A percentile compares a stretch with the other conserved stretches of the same genome.
Conservation (phyloP, 2,113 vertebrate genomes). For the Pachyramphus minor region DNA sequence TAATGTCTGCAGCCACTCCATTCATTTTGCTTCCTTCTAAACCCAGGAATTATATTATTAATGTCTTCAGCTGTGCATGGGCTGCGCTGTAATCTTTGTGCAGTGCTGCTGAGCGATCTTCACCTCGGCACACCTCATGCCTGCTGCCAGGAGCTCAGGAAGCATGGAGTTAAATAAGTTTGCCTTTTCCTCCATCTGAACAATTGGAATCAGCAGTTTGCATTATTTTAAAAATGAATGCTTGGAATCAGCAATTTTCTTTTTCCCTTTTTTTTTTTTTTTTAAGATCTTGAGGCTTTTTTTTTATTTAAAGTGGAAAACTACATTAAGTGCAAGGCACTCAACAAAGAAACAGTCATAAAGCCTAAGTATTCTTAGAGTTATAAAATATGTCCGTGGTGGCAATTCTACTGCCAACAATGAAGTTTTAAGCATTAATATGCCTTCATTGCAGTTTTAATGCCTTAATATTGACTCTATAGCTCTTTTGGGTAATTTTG, state of each 20-base stretch:
- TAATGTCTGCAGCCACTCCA: fast-evolving
- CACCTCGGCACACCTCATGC: not conserved
- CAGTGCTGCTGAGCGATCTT: not conserved
- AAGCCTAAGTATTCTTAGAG: slow-evolving; percentile 84
- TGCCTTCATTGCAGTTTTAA: slow-evolving; percentile 89
- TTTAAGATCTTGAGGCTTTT: slow-evolving; percentile 71
- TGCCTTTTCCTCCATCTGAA: slow-evolving; percentile 56
- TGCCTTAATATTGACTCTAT: slow-evolving; percentile 88
- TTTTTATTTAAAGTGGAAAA: slow-evolving; percentile 86
- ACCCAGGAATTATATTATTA: not conserved
- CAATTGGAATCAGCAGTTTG: slow-evolving; percentile 84
- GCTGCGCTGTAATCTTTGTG: not conserved
- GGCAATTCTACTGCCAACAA: slow-evolving; percentile 84
- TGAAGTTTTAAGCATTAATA: slow-evolving; percentile 89
- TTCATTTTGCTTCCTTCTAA: not conserved
- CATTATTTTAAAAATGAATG: slow-evolving; percentile 82
- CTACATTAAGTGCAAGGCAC: slow-evolving; percentile 82
- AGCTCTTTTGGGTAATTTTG: slow-evolving; percentile 88
- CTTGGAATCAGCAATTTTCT: slow-evolving; percentile 81
- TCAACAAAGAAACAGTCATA: slow-evolving; percentile 82
- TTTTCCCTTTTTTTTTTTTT: slow-evolving; percentile 50
- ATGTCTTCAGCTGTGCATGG: not conserved
- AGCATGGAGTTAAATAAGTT: slow-evolving; percentile 80
- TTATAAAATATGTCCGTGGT: slow-evolving; percentile 86
- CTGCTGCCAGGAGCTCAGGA: slow-evolving; percentile 55